Percentiles rank a stretch among this genome's conserved stretches.
Conservation (phyloP, 2,888 invertebrate species). For the Chaetogeoica ovagalla region DNA sequence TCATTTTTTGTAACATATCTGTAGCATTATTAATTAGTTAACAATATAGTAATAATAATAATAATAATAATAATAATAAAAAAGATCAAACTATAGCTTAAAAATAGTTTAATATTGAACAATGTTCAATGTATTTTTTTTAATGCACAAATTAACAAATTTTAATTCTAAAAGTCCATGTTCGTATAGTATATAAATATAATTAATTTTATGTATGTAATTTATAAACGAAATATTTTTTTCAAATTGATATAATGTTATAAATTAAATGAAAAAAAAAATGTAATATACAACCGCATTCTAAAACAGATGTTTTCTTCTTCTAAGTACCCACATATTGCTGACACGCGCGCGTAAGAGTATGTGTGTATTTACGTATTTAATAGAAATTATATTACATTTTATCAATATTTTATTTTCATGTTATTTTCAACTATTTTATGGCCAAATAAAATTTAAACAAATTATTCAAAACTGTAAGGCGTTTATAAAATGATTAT, state of each 20-base stretch:
- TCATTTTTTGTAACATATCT: neutral
- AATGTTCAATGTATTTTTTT: conserved; percentile 2
- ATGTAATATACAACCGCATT: conserved; percentile 5
- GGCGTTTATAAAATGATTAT: conserved; percentile 7
- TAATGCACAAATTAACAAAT: conserved; percentile 33
- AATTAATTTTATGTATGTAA: conserved; percentile 9
- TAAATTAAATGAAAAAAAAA: neutral
- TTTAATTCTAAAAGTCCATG: conserved; percentile 31
- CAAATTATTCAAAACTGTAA: neutral
- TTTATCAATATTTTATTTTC: conserved; percentile 1
- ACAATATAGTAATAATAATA: neutral
- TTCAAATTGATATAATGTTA: neutral
- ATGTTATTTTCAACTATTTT: neutral
- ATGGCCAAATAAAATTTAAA: conserved; percentile 8
- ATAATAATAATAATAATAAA: neutral
- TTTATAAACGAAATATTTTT: conserved; percentile 10
- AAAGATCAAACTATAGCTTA: neutral
- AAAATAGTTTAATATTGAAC: conserved; percentile 26
- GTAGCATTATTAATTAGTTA: conserved; percentile 16
- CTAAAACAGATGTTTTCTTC: neutral
- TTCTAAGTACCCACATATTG: neutral
- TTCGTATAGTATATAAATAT: conserved; percentile 33
- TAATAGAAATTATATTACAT: conserved; percentile 28
- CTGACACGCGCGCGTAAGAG: neutral
- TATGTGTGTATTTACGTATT: neutral